Percentiles rank a stretch among this genome's conserved stretches.
phyloP scores from a whole-genome alignment of 1,140 invertebrate genomes.

The Drosophila simulans region DNA sequence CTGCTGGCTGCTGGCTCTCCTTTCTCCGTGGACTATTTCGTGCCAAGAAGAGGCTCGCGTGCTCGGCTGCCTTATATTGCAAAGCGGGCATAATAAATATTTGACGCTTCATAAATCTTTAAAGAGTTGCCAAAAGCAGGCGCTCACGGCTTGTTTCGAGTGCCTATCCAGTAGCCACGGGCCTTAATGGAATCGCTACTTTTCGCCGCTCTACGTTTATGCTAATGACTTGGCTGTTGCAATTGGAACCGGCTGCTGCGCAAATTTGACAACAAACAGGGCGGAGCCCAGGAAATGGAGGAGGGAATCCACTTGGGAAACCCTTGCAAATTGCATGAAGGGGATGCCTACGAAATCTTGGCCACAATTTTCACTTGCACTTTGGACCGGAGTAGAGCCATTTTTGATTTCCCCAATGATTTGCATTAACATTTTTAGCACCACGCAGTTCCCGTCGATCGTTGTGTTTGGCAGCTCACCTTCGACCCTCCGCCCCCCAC shows the following conservation, averaged over 20 bases:
- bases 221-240: slow-evolving; percentile 71
- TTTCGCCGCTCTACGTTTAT: slow-evolving; percentile 72
- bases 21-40: slow-evolving; percentile 62
- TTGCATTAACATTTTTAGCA: slow-evolving; percentile 79
- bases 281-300: not conserved
- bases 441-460: slow-evolving; percentile 48
- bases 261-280: slow-evolving; percentile 73
- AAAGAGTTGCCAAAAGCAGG: slow-evolving; percentile 78
- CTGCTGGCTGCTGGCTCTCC: slow-evolving; percentile 14
- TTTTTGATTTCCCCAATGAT: slow-evolving; percentile 83
- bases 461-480: slow-evolving; percentile 22
- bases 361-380: slow-evolving; percentile 78
- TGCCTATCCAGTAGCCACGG: slow-evolving; percentile 17
- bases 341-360: slow-evolving; percentile 60
- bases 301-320: slow-evolving; percentile 69
- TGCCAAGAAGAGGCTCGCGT: slow-evolving; percentile 70
- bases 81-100: slow-evolving; percentile 84
- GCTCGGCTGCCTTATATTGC: slow-evolving; percentile 79
- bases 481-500: slow-evolving; percentile 10
- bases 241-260: slow-evolving; percentile 63
- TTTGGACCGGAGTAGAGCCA: slow-evolving; percentile 37
- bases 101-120: slow-evolving; percentile 84
- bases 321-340: slow-evolving; percentile 76
- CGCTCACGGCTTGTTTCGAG: slow-evolving; percentile 30
- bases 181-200: slow-evolving; percentile 76